These are phyloP conservation scores for Tetramorium bicarinatum DNA, from an alignment of 2,888 invertebrate species.

Conservation along the genomic window DNA sequence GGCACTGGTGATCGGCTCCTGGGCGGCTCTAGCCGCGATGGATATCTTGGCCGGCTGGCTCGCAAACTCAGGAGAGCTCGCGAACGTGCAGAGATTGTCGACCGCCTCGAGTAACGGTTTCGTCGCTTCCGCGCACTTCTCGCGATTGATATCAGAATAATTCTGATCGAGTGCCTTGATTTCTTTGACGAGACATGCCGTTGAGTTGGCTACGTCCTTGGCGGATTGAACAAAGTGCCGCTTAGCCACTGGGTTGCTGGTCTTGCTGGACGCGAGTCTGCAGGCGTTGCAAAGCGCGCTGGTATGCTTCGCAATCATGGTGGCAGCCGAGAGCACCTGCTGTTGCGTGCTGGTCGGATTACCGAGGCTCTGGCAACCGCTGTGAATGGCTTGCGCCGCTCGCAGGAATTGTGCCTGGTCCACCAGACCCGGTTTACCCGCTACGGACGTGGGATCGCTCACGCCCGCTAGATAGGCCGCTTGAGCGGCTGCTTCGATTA, in stretches of 20 bases:
- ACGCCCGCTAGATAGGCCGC: slow-evolving; percentile 98
- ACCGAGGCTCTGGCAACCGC: slow-evolving; percentile 93
- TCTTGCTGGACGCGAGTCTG: slow-evolving; percentile 96
- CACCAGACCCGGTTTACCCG: slow-evolving; percentile 95
- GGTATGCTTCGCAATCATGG: slow-evolving; percentile 98
- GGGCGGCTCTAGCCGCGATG: slow-evolving; percentile 92
- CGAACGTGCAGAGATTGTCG: slow-evolving; percentile 96
- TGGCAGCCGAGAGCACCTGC: slow-evolving; percentile 95
- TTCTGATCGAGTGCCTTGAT: slow-evolving; percentile 96
- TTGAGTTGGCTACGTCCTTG: slow-evolving; percentile 98
- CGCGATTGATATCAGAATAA: slow-evolving; percentile 92
- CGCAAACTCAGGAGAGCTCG: slow-evolving; percentile 95
- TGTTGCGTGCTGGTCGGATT: slow-evolving; percentile 92
- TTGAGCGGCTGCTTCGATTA: slow-evolving; percentile 97
- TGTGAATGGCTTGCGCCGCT: slow-evolving; percentile 96
- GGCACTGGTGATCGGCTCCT: slow-evolving; percentile 95
- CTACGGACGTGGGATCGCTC: slow-evolving; percentile 95
- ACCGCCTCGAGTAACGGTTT: slow-evolving; percentile 96
- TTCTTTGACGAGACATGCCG: slow-evolving; percentile 97
- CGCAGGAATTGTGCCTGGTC: slow-evolving; percentile 95
- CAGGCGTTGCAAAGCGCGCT: slow-evolving; percentile 98
- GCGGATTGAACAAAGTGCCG: slow-evolving; percentile 99
- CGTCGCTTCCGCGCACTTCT: slow-evolving; percentile 92
- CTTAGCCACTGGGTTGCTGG: slow-evolving; percentile 96
- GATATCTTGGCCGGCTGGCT: slow-evolving; percentile 97